Evolutionary conservation across 1,140 invertebrate species (phyloP).

Genomic region (Drosophila gunungcola): DNA sequence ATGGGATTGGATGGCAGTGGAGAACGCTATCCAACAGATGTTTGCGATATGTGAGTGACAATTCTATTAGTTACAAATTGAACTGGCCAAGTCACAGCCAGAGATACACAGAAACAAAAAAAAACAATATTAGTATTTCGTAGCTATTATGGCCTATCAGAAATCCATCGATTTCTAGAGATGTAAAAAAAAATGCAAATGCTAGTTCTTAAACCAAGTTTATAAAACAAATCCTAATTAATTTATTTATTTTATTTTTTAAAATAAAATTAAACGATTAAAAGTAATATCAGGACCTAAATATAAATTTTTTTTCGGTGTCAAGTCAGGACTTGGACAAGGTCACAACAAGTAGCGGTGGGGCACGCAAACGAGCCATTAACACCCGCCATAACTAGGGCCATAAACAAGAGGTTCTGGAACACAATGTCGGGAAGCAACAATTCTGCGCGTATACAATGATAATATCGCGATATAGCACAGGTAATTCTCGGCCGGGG

Average conservation of each 20-base stretch:
- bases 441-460: slow-evolving; percentile 24
- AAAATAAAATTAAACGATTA: too few relatives aligned
- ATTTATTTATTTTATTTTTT: not conserved
- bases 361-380: slow-evolving; percentile 73
- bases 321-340: slow-evolving; percentile 11
- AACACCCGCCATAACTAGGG: slow-evolving; percentile 66
- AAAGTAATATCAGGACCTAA: too few relatives aligned
- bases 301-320: slow-evolving; percentile 3
- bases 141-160: too few relatives aligned
- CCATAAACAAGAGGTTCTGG: slow-evolving; percentile 36
- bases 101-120: not conserved
- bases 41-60: slow-evolving; percentile 70
- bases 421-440: slow-evolving; percentile 19
- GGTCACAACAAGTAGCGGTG: slow-evolving; percentile 29
- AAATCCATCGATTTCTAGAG: too few relatives aligned
- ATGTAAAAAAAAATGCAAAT: too few relatives aligned
- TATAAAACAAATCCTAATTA: too few relatives aligned
- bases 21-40: slow-evolving; percentile 59
- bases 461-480: slow-evolving; percentile 30
- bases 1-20: slow-evolving; percentile 3
- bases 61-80: slow-evolving; percentile 78
- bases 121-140: too few relatives aligned
- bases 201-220: too few relatives aligned
- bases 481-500: slow-evolving; percentile 11
- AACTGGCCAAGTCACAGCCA: slow-evolving; percentile 33